phyloP scores from a whole-genome alignment of 2,113 vertebrate genomes.

The Brevimyrus niger region DNA sequence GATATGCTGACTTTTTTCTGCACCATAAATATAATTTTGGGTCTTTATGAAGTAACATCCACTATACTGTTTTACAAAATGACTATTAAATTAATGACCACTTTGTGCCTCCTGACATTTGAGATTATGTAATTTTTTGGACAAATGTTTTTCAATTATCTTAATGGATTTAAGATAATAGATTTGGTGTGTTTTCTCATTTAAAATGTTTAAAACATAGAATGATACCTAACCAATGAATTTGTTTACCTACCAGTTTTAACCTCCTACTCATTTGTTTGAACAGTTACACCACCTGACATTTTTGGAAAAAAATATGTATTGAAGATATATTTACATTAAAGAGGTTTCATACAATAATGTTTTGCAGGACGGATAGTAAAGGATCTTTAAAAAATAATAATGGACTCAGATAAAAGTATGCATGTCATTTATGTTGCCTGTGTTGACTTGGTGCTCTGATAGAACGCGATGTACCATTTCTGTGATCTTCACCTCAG shows the following conservation, averaged over 20 bases:
- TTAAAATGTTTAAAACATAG: background rate
- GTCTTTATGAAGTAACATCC: background rate
- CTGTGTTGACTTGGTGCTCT: background rate
- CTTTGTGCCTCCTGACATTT: background rate
- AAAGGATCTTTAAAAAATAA: background rate
- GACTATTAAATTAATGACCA: background rate
- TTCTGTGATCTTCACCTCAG: conserved; percentile 47
- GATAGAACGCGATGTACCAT: background rate
- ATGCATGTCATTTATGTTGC: background rate
- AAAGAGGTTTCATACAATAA: background rate
- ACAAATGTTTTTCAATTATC: background rate
- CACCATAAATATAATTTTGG: background rate
- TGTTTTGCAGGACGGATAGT: background rate
- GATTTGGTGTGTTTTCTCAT: no score
- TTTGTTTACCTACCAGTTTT: background rate
- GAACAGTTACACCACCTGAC: background rate
- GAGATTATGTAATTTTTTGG: background rate
- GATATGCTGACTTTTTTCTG: background rate
- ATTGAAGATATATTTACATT: background rate
- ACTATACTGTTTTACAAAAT: background rate
- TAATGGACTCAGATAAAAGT: background rate
- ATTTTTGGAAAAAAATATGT: background rate
- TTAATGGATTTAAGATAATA: background rate
- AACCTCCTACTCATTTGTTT: background rate
- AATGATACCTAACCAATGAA: background rate